phyloP scores from a whole-genome alignment of 2,797 vertebrate species.

The Zalophus californianus region DNA sequence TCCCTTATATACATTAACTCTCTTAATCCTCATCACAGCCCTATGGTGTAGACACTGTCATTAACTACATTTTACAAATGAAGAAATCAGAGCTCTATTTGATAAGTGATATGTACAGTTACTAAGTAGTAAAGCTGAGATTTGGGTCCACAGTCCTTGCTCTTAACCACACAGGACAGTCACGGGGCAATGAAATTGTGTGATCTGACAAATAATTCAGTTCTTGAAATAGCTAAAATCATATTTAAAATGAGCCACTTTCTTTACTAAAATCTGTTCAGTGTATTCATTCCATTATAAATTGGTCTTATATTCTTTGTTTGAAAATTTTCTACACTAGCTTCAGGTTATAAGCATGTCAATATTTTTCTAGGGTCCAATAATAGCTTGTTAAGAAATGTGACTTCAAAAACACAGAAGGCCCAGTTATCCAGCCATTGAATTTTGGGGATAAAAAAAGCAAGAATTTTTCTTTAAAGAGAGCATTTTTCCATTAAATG shows the following conservation, averaged over 20 bases:
- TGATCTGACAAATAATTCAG: neutral
- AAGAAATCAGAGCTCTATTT: neutral
- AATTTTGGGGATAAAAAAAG: neutral
- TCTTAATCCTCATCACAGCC: neutral
- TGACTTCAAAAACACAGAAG: slow-evolving; percentile 32
- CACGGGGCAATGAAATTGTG: neutral
- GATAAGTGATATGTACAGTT: neutral
- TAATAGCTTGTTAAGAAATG: slow-evolving; percentile 53
- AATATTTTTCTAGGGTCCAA: neutral
- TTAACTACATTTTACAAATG: neutral
- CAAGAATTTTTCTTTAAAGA: slow-evolving; percentile 30
- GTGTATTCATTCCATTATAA: slow-evolving; percentile 20
- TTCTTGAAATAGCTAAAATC: slow-evolving; percentile 49
- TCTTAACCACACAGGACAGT: neutral
- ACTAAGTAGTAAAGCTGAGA: neutral
- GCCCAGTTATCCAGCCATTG: neutral
- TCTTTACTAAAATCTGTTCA: slow-evolving; percentile 35
- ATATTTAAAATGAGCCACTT: slow-evolving; percentile 25
- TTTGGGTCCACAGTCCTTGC: neutral
- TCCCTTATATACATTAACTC: neutral
- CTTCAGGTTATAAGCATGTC: slow-evolving; percentile 23
- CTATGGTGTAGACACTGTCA: neutral
- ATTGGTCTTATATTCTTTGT: neutral
- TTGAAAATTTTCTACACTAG: slow-evolving; percentile 15
- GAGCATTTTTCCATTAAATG: slow-evolving; percentile 8